phyloP scores from a whole-genome alignment of 2,113 vertebrate species.

The Choloepus hoffmanni region DNA sequence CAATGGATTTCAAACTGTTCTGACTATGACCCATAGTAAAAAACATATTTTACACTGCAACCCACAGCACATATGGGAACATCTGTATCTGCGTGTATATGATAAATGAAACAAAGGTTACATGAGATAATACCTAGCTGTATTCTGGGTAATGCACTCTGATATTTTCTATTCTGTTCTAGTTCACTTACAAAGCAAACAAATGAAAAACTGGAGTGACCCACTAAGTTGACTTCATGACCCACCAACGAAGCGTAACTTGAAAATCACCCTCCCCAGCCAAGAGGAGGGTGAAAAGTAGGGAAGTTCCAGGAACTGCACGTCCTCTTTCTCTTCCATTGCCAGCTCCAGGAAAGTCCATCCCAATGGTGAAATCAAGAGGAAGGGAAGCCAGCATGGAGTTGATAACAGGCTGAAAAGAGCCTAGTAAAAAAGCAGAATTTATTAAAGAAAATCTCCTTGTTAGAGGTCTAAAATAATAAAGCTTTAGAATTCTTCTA shows the following conservation, averaged over 20 bases:
- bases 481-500: background rate
- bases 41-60: slow-evolving; percentile 1
- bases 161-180: background rate
- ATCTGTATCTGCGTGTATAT: background rate
- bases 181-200: slow-evolving; percentile 28
- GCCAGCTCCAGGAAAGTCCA: background rate
- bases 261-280: too few relatives aligned
- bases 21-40: background rate
- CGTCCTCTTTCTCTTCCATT: background rate
- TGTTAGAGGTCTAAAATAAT: background rate
- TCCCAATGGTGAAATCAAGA: background rate
- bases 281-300: background rate
- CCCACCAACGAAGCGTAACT: background rate
- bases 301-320: background rate
- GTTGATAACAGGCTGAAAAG: background rate
- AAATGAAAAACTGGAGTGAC: background rate
- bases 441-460: background rate
- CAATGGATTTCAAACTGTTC: slow-evolving; percentile 36
- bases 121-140: background rate
- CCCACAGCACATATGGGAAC: background rate
- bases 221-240: background rate
- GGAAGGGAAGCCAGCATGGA: background rate
- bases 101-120: background rate
- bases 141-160: background rate
- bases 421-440: background rate